Conservation (phyloP, 1,140 invertebrate species). For the Drosophila eugracilis region DNA sequence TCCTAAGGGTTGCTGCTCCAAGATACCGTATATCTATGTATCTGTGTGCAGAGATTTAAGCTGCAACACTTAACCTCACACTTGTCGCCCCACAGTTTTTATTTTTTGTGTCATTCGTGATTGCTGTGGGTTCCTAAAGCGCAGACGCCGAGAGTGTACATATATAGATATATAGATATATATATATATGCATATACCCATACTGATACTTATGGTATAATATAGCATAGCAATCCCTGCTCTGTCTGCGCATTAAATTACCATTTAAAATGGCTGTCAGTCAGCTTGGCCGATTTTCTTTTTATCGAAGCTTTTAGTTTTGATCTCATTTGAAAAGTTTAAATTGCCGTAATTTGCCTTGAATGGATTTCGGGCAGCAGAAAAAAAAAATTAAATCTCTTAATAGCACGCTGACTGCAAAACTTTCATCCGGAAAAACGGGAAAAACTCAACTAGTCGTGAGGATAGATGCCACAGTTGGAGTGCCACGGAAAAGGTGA, state of each 20-base stretch:
- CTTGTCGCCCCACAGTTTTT: conserved; percentile 61
- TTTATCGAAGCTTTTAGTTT: conserved; percentile 82
- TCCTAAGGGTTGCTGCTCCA: conserved; percentile 65
- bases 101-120: conserved; percentile 49
- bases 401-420: conserved; percentile 1
- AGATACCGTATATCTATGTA: conserved; percentile 24
- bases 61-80: conserved; percentile 81
- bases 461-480: not conserved
- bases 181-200: conserved; percentile 1
- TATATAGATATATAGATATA: not conserved
- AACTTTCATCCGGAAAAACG: conserved; percentile 9
- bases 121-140: conserved; percentile 49
- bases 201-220: not conserved
- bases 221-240: conserved; percentile 12
- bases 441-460: not conserved
- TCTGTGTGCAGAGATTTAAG: conserved; percentile 71
- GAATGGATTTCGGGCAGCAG: conserved; percentile 33
- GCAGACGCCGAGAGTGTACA: conserved; percentile 68
- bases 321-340: conserved; percentile 80
- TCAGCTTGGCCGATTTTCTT: conserved; percentile 71
- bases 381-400: conserved; percentile 31
- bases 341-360: conserved; percentile 74
- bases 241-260: conserved; percentile 68
- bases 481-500: conserved; percentile 30
- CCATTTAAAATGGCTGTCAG: conserved; percentile 84